Conservation (phyloP, 2,113 vertebrate species). For the Hucho hucho region DNA sequence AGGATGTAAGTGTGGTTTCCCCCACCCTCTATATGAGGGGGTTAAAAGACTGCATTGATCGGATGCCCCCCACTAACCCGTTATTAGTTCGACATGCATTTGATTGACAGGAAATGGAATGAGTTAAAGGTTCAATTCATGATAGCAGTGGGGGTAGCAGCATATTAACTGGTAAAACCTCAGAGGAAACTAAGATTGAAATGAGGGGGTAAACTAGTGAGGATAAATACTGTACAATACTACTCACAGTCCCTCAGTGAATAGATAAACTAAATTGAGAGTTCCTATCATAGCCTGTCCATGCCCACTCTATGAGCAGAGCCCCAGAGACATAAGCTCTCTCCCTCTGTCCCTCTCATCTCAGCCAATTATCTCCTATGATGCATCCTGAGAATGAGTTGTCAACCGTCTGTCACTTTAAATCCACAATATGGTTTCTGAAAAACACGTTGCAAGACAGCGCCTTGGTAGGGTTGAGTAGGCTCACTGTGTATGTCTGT, state of each 20-base stretch:
- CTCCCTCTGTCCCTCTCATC: slow-evolving; percentile 5
- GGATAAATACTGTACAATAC: no score
- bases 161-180: slow-evolving; percentile 14
- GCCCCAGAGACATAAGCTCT: slow-evolving; percentile 19
- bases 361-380: slow-evolving; percentile 23
- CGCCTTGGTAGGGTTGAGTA: neutral
- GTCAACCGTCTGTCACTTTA: slow-evolving; percentile 48
- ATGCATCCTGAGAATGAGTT: slow-evolving; percentile 28
- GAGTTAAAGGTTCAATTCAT: slow-evolving; percentile 34
- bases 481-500: no score
- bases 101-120: slow-evolving; percentile 43
- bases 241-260: no score
- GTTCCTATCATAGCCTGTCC: slow-evolving; percentile 47
- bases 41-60: slow-evolving; percentile 13
- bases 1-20: slow-evolving; percentile 36
- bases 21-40: slow-evolving; percentile 16
- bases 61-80: neutral
- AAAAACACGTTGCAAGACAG: slow-evolving; percentile 28
- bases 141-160: slow-evolving; percentile 13
- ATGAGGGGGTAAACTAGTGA: no score
- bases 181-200: neutral
- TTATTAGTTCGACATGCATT: slow-evolving; percentile 30
- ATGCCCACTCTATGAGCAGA: slow-evolving; percentile 20
- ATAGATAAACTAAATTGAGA: neutral
- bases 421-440: slow-evolving; percentile 43